phyloP scores from a whole-genome alignment of 2,888 invertebrate species.

The Nemapogon koenigi region DNA sequence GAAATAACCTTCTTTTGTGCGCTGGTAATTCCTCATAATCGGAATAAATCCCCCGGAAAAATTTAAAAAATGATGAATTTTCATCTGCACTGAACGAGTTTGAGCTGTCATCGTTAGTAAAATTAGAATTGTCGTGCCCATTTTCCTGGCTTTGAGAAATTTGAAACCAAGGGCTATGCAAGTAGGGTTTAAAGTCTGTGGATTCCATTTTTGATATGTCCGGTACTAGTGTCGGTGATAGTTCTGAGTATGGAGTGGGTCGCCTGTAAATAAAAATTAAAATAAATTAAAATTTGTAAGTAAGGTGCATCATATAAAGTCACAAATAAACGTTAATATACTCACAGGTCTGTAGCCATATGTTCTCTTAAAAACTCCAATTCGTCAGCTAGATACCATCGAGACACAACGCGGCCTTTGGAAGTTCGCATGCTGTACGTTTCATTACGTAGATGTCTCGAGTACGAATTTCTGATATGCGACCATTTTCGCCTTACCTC shows the following conservation, averaged over 20 bases:
- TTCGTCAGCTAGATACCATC: conserved; percentile 56
- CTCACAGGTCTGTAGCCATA: conserved; percentile 56
- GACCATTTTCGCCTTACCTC: conserved; percentile 57
- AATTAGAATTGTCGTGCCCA: conserved; percentile 24
- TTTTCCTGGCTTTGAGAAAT: not conserved
- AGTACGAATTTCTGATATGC: conserved; percentile 57
- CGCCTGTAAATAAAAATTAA: not conserved
- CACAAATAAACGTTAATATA: conserved; percentile 9
- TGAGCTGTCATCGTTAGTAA: conserved; percentile 21
- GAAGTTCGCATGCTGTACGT: conserved; percentile 51
- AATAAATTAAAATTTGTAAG: not conserved
- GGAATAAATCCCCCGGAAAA: conserved; percentile 44
- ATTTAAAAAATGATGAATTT: conserved; percentile 44
- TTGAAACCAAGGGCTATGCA: no score
- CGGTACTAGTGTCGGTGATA: no score
- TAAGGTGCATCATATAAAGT: not conserved
- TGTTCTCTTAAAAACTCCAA: conserved; percentile 49
- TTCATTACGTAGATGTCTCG: conserved; percentile 55
- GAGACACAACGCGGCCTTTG: conserved; percentile 45
- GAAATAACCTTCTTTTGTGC: conserved; percentile 35
- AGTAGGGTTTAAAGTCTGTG: not conserved
- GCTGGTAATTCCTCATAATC: conserved; percentile 40
- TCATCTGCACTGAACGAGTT: conserved; percentile 37
- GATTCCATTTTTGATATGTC: not conserved
- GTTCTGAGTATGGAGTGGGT: not conserved